Evolutionary conservation across 2,113 vertebrate genomes (phyloP).

Genomic region (Gadus macrocephalus): DNA sequence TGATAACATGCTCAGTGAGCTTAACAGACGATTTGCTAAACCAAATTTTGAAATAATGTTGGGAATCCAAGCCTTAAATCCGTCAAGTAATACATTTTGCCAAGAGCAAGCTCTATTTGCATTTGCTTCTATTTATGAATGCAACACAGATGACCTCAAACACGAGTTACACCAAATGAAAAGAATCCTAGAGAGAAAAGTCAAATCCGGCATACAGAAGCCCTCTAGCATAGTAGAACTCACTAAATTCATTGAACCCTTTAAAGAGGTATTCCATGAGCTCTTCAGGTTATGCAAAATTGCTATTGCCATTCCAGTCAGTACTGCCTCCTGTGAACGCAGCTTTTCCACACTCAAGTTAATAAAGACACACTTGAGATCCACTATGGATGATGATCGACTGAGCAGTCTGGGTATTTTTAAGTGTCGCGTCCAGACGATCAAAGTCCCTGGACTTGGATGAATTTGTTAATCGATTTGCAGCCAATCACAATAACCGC

Average conservation of each 20-base stretch:
- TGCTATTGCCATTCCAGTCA: conserved; percentile 2
- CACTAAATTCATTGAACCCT: conserved; percentile 1
- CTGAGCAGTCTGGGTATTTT: conserved; percentile 8
- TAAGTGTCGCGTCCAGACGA: conserved; percentile 6
- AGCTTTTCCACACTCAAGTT: conserved; percentile 4
- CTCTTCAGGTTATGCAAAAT: conserved; percentile 14
- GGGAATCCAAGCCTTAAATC: conserved; percentile 18
- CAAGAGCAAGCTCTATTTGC: background rate
- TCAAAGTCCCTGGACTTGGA: background rate
- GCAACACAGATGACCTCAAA: background rate
- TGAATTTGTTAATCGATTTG: background rate
- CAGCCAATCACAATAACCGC: no score
- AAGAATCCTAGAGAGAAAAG: conserved; percentile 5
- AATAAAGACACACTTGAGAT: conserved; percentile 1
- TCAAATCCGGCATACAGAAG: conserved; percentile 1
- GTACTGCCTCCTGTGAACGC: no score
- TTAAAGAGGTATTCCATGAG: no score
- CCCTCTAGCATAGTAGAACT: conserved; percentile 13
- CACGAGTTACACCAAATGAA: background rate
- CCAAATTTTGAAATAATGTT: conserved; percentile 20
- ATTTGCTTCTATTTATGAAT: background rate
- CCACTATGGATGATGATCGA: conserved; percentile 4
- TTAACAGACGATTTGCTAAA: background rate
- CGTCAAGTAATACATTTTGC: background rate
- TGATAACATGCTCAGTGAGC: conserved; percentile 12